Evolutionary conservation across 2,797 vertebrate genomes (phyloP).

Genomic region (Phylloscopus collybita): DNA sequence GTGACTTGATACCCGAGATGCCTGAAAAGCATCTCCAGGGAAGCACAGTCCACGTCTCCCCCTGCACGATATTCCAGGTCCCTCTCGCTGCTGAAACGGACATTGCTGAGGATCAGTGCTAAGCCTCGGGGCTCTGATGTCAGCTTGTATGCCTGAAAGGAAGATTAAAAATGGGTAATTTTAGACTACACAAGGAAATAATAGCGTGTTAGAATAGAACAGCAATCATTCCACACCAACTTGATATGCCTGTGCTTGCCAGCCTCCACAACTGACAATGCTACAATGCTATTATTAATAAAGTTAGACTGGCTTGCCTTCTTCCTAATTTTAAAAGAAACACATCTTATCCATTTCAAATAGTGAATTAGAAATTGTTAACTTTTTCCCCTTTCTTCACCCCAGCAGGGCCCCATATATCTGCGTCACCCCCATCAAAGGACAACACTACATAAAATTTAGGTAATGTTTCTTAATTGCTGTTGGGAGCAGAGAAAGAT

Average conservation of each 20-base stretch:
- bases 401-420: neutral
- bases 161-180: neutral
- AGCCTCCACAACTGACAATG: neutral
- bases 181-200: neutral
- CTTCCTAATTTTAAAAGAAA: neutral
- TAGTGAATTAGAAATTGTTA: neutral
- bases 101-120: slow-evolving; percentile 92
- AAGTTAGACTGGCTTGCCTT: neutral
- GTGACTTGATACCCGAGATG: slow-evolving; percentile 87
- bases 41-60: slow-evolving; percentile 89
- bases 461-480: neutral
- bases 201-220: neutral
- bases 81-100: slow-evolving; percentile 82
- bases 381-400: neutral
- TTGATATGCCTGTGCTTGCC: neutral
- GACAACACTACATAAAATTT: neutral
- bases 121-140: slow-evolving; percentile 86
- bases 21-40: slow-evolving; percentile 86
- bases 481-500: neutral
- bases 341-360: neutral
- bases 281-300: neutral
- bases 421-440: neutral
- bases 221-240: neutral
- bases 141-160: slow-evolving; percentile 88
- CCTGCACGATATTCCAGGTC: slow-evolving; percentile 90